A percentile compares a stretch with the other conserved stretches of the same genome.
phyloP scores from a whole-genome alignment of 2,888 invertebrate genomes.

The Tipula confusa region DNA sequence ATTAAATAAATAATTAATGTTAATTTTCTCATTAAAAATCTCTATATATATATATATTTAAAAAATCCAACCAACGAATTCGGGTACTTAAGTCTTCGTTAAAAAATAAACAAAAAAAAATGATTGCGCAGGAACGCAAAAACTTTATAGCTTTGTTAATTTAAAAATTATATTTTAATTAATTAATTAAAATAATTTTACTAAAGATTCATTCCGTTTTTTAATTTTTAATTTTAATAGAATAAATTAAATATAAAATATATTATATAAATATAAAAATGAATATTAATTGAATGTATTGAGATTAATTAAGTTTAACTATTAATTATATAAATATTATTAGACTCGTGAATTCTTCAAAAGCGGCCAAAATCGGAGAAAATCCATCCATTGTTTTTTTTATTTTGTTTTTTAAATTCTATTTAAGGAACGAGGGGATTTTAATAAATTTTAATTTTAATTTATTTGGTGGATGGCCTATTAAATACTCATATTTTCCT shows the following conservation, averaged over 20 bases:
- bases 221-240: neutral
- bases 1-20: neutral
- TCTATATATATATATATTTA: no score
- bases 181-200: neutral
- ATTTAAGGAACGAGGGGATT: neutral
- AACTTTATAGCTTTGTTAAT: slow-evolving; percentile 29
- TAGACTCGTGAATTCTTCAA: slow-evolving; percentile 27
- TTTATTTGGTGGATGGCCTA: neutral
- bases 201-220: slow-evolving; percentile 17
- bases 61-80: slow-evolving; percentile 26
- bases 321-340: slow-evolving; percentile 4
- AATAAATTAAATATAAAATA: slow-evolving; percentile 21
- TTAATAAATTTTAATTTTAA: neutral
- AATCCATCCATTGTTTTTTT: neutral
- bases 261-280: slow-evolving; percentile 8
- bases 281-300: slow-evolving; percentile 28
- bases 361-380: slow-evolving; percentile 29
- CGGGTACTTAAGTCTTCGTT: slow-evolving; percentile 30
- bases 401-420: neutral
- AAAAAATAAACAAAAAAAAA: slow-evolving; percentile 21
- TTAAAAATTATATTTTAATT: slow-evolving; percentile 15
- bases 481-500: neutral
- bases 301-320: neutral
- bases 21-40: slow-evolving; percentile 5
- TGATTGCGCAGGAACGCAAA: slow-evolving; percentile 16